Evolutionary conservation across 2,113 vertebrate genomes (phyloP).

Genomic region (Serilophus lunatus): DNA sequence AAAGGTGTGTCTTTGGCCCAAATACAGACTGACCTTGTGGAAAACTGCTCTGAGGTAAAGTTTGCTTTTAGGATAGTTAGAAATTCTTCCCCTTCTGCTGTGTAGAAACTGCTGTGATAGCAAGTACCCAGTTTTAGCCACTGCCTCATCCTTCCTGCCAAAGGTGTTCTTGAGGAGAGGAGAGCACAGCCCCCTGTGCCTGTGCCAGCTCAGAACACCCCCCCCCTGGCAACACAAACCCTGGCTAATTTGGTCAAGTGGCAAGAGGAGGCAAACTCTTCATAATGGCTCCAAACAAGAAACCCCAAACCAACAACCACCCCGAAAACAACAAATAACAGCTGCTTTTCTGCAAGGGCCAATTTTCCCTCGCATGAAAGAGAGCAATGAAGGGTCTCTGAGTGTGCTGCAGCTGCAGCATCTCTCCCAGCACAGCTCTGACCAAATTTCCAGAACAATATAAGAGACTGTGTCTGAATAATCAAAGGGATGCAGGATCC

Average conservation of each 20-base stretch:
- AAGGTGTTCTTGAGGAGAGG: neutral
- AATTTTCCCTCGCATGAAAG: conserved; percentile 52
- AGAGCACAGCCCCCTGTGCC: neutral
- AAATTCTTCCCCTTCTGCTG: neutral
- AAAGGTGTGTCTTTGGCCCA: neutral
- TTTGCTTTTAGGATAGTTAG: neutral
- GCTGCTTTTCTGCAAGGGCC: conserved; percentile 62
- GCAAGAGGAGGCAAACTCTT: conserved; percentile 61
- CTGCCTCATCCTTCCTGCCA: neutral
- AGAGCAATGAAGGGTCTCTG: conserved; percentile 11
- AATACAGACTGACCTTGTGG: neutral
- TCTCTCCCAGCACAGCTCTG: neutral
- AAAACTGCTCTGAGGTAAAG: neutral
- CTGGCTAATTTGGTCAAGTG: conserved; percentile 52
- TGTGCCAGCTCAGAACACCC: neutral
- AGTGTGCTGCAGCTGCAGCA: conserved; percentile 56
- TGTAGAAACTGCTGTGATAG: neutral
- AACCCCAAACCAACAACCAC: neutral
- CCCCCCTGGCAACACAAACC: neutral
- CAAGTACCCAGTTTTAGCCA: neutral
- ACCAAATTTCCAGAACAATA: neutral
- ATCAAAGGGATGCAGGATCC: neutral
- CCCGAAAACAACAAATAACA: conserved; percentile 67
- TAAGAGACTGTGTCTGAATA: neutral
- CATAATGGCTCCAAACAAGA: conserved; percentile 50